Percentiles rank a stretch among this genome's conserved stretches.
Conservation (phyloP, 2,888 invertebrate genomes). For the Seira musarum region DNA sequence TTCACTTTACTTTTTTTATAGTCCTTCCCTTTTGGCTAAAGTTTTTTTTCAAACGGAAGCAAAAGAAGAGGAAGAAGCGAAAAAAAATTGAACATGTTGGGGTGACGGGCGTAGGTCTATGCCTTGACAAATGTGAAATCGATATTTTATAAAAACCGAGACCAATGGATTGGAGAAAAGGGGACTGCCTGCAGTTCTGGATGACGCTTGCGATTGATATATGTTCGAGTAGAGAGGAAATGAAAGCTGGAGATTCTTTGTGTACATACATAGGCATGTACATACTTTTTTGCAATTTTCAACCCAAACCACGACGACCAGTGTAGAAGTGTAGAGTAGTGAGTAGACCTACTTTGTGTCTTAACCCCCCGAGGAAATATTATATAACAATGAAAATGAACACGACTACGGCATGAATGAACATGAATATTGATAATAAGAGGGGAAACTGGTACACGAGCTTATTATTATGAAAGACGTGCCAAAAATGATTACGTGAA, state of each 20-base stretch:
- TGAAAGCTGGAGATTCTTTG: slow-evolving; percentile 25
- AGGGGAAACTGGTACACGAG: not conserved
- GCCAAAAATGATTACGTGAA: not conserved
- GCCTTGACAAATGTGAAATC: slow-evolving; percentile 70
- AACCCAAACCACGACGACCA: not conserved
- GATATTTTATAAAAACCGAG: slow-evolving; percentile 63
- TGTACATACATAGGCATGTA: too few species aligned
- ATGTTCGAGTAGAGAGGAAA: slow-evolving; percentile 27
- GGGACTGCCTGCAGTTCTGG: slow-evolving; percentile 28
- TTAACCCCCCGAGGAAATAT: not conserved
- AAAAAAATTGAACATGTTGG: slow-evolving; percentile 52
- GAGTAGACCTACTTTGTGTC: too few species aligned
- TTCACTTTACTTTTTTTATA: too few species aligned
- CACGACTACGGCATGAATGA: too few species aligned
- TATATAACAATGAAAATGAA: not conserved
- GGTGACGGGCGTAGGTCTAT: slow-evolving; percentile 45
- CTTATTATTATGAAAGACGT: too few species aligned
- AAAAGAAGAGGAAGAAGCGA: too few species aligned
- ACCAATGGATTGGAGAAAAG: slow-evolving; percentile 22
- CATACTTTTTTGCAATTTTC: not conserved
- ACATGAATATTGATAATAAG: not conserved
- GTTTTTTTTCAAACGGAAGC: too few species aligned
- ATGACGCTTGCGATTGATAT: slow-evolving; percentile 39
- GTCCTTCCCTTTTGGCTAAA: slow-evolving; percentile 27
- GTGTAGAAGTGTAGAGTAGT: not conserved